Evolutionary conservation across 2,888 invertebrate genomes (phyloP), one percentile per base, ranked within the genome.

Genomic region (Caenorhabditis sp.): DNA sequence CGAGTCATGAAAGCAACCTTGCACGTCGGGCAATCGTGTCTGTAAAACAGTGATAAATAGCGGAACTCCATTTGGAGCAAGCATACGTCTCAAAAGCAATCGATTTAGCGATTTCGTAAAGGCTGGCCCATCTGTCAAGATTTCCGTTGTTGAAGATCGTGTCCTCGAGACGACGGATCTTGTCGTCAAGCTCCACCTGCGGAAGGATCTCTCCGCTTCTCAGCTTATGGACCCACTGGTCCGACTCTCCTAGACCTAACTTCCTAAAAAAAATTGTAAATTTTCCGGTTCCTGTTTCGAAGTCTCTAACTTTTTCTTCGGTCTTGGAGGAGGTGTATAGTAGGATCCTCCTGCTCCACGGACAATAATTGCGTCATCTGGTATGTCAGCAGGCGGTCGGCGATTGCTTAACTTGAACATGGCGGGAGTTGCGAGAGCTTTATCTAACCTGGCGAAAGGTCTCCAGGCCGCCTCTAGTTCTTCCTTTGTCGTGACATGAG

Each of bases 391-490:
- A 1, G 88, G 86, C 6, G 88, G 87, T 0, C 88, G 81, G 5
- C 88, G 87, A 61, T 88, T 88, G 58, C 87, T 87, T 70, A 63
- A 86, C 66, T 35, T 17, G 3, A 15, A 41, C 17, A 35, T 46
- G 11, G 2, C 1, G n/a, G n/a, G n/a, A 17, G 17, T 6, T 15
- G 50, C 27, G 0, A 8, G n/a, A 22, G 20, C 24, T 30, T 11
- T 62, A 35, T 55, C 53, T 30, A 58, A 86, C 87, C 87, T 87
- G n/a, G 88, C 87, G 73, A 88, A 88, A 7, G 89, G 89, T 48
- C 83, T 81, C 88, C 89, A 89, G 1, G 88, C 89, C 27, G 84
- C 86, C 65, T 89, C 89, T 20, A 89, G 77, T 53, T 89, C 89
- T 72, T 88, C 88, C 58, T 88, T 88, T 13, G 86, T 82, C n/a